Percentiles rank a stretch among this genome's conserved stretches.
These are phyloP conservation scores for Drosophila fuyamai DNA, from an alignment of 1,140 invertebrate species.

Conservation along the genomic window DNA sequence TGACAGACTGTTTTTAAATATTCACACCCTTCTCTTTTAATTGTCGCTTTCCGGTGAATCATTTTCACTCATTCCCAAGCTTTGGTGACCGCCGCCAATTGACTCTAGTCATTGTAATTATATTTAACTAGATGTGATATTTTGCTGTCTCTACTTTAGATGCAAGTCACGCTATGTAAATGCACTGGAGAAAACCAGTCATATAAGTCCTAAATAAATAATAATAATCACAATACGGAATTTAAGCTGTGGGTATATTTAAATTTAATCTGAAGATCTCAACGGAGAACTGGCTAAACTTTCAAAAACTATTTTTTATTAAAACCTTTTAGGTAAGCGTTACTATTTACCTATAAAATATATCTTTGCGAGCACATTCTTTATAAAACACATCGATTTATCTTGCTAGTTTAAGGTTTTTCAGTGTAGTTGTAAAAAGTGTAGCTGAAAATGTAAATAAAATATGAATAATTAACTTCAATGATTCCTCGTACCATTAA, in stretches of 20 bases:
- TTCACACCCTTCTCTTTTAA: slow-evolving; percentile 49
- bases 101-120: slow-evolving; percentile 51
- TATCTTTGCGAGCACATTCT: too few relatives aligned
- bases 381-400: too few relatives aligned
- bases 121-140: slow-evolving; percentile 36
- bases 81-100: slow-evolving; percentile 43
- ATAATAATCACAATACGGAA: background rate
- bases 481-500: background rate
- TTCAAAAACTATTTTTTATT: too few relatives aligned
- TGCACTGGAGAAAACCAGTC: slow-evolving; percentile 6
- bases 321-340: too few relatives aligned
- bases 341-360: too few relatives aligned
- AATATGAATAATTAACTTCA: background rate
- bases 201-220: background rate
- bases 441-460: background rate
- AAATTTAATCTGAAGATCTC: too few relatives aligned
- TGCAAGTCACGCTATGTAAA: slow-evolving; percentile 31
- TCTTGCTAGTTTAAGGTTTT: background rate
- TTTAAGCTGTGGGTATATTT: too few relatives aligned
- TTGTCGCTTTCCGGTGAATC: slow-evolving; percentile 57
- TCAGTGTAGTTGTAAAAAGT: slow-evolving; percentile 20
- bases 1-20: slow-evolving; percentile 28
- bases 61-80: slow-evolving; percentile 20
- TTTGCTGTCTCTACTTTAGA: slow-evolving; percentile 8
- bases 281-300: too few relatives aligned